Percentiles rank a stretch among this genome's conserved stretches.
phyloP scores from a whole-genome alignment of 2,888 invertebrate genomes.

The Liopterus haemorrhoidalis region DNA sequence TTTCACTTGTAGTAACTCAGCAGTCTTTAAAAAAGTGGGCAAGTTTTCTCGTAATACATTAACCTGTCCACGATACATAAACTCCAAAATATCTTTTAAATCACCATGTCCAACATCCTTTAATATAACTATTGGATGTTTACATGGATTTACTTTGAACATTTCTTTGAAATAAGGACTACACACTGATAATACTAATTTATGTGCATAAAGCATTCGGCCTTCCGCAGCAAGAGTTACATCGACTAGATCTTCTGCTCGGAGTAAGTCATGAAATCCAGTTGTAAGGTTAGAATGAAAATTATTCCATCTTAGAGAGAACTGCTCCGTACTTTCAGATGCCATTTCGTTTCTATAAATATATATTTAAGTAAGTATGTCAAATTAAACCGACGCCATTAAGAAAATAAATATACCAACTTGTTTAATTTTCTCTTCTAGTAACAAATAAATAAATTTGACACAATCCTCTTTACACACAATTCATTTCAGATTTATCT shows the following conservation, averaged over 20 bases:
- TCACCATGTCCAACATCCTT: conserved; percentile 65
- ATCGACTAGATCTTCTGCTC: conserved; percentile 69
- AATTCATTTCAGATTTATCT: too few species aligned
- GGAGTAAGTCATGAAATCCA: conserved; percentile 64
- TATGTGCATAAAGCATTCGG: conserved; percentile 71
- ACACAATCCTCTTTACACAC: too few species aligned
- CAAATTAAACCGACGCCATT: conserved; percentile 23
- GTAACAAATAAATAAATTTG: too few species aligned
- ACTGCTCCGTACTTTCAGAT: conserved; percentile 55
- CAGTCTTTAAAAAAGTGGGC: conserved; percentile 63
- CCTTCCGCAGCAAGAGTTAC: conserved; percentile 73
- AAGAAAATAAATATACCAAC: conserved; percentile 10
- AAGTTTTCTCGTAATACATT: conserved; percentile 65
- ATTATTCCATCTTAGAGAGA: conserved; percentile 73
- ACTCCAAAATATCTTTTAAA: conserved; percentile 62
- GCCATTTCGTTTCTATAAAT: conserved; percentile 37
- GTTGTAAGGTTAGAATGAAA: conserved; percentile 69
- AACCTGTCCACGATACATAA: conserved; percentile 70
- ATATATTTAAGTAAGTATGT: conserved; percentile 12
- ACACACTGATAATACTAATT: conserved; percentile 70
- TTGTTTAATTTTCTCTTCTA: too few species aligned
- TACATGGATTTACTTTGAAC: conserved; percentile 66
- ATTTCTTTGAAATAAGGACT: conserved; percentile 73
- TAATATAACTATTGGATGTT: conserved; percentile 67
- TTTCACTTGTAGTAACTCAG: conserved; percentile 64